phyloP scores from a whole-genome alignment of 2,113 vertebrate species.

The Spilogale gracilis region DNA sequence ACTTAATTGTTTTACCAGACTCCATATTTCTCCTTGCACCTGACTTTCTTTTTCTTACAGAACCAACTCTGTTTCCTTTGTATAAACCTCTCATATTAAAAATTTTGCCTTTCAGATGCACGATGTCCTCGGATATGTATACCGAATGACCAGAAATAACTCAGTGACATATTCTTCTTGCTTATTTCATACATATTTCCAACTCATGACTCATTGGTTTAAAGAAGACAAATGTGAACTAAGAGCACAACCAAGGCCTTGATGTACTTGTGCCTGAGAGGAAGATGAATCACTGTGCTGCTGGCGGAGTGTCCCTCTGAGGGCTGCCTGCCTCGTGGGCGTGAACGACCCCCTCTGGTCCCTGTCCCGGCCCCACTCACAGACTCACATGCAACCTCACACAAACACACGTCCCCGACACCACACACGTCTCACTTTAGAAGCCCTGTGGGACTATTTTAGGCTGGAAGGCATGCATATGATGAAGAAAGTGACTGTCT shows the following conservation, averaged over 20 bases:
- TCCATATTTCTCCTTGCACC: slow-evolving; percentile 42
- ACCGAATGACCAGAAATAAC: slow-evolving; percentile 83
- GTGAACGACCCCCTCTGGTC: slow-evolving; percentile 79
- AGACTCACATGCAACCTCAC: slow-evolving; percentile 33
- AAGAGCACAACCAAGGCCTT: slow-evolving; percentile 82
- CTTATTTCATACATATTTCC: slow-evolving; percentile 83
- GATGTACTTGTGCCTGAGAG: slow-evolving; percentile 77
- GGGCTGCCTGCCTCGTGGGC: slow-evolving; percentile 58
- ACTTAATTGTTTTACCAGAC: slow-evolving; percentile 65
- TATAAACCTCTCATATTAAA: slow-evolving; percentile 73
- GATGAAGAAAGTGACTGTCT: slow-evolving; percentile 75
- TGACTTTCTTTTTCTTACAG: slow-evolving; percentile 31
- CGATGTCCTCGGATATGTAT: slow-evolving; percentile 74
- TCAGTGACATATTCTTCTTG: slow-evolving; percentile 82
- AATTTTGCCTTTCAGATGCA: slow-evolving; percentile 81
- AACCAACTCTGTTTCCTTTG: slow-evolving; percentile 66
- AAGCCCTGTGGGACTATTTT: slow-evolving; percentile 70
- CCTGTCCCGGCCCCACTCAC: background rate
- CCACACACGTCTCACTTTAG: slow-evolving; percentile 72
- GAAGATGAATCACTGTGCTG: slow-evolving; percentile 68
- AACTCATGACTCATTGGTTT: slow-evolving; percentile 78
- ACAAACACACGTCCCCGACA: slow-evolving; percentile 45
- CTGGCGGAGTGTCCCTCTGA: slow-evolving; percentile 36
- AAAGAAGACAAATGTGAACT: slow-evolving; percentile 80
- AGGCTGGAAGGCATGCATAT: slow-evolving; percentile 66